Conservation (phyloP, 2,113 vertebrate species). For the Prionailurus viverrinus region DNA sequence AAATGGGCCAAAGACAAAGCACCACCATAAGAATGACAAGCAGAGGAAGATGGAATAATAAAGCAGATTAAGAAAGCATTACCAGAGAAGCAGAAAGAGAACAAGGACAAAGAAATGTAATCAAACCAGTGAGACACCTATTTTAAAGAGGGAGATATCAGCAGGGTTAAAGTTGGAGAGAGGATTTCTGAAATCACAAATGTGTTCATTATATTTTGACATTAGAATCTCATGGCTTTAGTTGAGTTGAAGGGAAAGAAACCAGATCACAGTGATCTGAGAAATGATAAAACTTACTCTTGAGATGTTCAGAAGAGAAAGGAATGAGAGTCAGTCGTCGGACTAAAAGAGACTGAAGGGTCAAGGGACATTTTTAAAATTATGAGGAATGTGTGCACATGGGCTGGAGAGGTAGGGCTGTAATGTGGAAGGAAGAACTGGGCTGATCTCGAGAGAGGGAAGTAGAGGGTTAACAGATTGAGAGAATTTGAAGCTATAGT, state of each 20-base stretch:
- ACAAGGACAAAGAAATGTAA: neutral
- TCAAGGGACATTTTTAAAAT: slow-evolving; percentile 13
- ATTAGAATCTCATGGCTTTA: neutral
- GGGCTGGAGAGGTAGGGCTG: neutral
- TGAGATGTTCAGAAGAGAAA: neutral
- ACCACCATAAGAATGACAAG: neutral
- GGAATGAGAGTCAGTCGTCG: neutral
- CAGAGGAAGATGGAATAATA: neutral
- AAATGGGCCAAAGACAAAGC: neutral
- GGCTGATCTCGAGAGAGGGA: neutral
- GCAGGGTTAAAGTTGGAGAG: neutral
- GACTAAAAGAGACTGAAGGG: neutral
- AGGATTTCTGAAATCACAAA: neutral
- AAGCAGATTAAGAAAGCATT: neutral
- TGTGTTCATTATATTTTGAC: neutral
- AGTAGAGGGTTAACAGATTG: neutral
- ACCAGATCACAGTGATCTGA: neutral
- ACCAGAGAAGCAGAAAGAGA: neutral
- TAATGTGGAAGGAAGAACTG: neutral
- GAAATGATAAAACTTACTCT: neutral
- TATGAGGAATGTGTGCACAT: neutral
- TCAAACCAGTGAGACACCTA: no score
- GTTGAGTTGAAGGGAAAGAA: slow-evolving; percentile 28
- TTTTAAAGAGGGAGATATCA: neutral
- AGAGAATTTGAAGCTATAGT: neutral